These are phyloP conservation scores for Pterocles orientalis DNA, from an alignment of 2,113 vertebrate genomes.

Conservation along the genomic window DNA sequence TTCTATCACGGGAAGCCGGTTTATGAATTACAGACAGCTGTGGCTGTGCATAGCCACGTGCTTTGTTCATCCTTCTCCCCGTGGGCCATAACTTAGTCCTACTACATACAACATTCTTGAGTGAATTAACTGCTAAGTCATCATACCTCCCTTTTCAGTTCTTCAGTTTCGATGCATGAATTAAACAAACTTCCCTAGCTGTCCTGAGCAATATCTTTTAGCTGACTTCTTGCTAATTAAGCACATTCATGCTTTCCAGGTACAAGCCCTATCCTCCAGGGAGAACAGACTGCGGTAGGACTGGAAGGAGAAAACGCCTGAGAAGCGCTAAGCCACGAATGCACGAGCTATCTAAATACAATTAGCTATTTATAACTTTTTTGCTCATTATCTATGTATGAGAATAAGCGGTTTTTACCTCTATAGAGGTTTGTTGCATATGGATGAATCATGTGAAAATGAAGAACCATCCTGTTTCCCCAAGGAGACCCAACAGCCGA, in stretches of 20 bases:
- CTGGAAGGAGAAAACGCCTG: neutral
- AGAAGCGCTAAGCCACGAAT: neutral
- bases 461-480: neutral
- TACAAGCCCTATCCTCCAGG: neutral
- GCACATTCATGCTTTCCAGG: neutral
- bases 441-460: neutral
- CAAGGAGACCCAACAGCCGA: neutral
- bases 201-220: neutral
- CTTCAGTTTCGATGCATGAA: neutral
- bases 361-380: neutral
- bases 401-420: neutral
- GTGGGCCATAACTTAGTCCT: neutral
- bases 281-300: neutral
- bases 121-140: neutral
- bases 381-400: neutral
- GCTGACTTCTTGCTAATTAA: neutral
- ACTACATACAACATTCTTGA: neutral
- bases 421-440: neutral
- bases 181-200: neutral
- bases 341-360: neutral
- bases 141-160: neutral
- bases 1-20: neutral
- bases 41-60: neutral
- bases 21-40: neutral
- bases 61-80: neutral